Conservation (phyloP, 2,113 vertebrate genomes). For the Petaurus breviceps region DNA sequence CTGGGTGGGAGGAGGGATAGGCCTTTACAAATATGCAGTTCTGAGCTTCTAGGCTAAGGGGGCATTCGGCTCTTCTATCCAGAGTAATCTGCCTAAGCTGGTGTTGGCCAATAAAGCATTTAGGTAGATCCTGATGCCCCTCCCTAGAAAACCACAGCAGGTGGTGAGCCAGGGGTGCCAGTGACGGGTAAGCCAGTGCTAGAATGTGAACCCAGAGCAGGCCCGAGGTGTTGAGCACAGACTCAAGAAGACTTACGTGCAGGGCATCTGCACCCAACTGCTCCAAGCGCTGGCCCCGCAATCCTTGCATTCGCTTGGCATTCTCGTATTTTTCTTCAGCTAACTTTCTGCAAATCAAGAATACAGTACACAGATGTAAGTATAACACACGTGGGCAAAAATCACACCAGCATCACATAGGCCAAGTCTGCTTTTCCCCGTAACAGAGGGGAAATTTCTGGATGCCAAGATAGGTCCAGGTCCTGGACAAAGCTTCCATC, state of each 20-base stretch:
- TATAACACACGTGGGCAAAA: not conserved
- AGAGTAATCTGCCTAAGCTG: not conserved
- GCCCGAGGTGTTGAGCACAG: not conserved
- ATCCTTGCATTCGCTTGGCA: slow-evolving; percentile 82
- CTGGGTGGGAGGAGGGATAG: not conserved
- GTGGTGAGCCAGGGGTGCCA: not conserved
- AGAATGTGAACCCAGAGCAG: not conserved
- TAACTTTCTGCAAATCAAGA: slow-evolving; percentile 83
- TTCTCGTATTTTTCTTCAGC: slow-evolving; percentile 91
- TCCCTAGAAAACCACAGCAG: not conserved
- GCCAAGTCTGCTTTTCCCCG: not conserved
- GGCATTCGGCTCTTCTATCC: not conserved
- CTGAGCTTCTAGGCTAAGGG: not conserved
- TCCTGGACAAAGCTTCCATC: not conserved
- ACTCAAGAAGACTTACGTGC: slow-evolving; percentile 76
- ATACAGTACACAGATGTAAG: slow-evolving; percentile 8
- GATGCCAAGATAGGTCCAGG: too few relatives aligned
- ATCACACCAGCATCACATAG: not conserved
- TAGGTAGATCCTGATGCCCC: not conserved
- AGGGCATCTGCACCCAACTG: slow-evolving; percentile 78
- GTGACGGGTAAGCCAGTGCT: not conserved
- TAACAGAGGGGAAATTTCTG: not conserved
- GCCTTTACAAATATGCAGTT: not conserved
- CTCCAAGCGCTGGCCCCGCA: slow-evolving; percentile 82
- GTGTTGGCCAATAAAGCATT: not conserved